Base-by-base conservation (phyloP, 2,888 invertebrate genomes). In the Quadroppia sp. region DNA sequence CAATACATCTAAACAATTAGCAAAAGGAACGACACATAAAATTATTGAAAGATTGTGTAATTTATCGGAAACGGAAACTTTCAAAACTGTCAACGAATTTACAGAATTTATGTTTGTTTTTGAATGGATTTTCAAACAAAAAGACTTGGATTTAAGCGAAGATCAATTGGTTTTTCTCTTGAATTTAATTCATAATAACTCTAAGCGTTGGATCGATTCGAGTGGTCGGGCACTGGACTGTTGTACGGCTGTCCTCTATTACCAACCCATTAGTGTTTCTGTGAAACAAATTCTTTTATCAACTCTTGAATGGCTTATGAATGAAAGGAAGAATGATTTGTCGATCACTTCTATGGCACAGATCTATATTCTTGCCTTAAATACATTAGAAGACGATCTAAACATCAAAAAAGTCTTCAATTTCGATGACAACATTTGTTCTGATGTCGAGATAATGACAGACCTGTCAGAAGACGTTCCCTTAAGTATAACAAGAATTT, bases 321-420 rank as follows among this genome's bases (percentile, higher is more conserved):
- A 61, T 36, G 71, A 74, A 70, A 23, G 61, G 23, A 74, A 76
- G 61, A 69, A 71, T n/a, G 69, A 74, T 42, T 11, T 76, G 23
- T 64, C 71, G 23, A 67, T 75, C 20, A 71, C 72, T n/a, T 74
- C 74, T 72, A 72, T 76, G 50, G 71, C 76, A 1, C 76, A 76
- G 56, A 76, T 76, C 32, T 76, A 76, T 67, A 64, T 71, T 13
- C 56, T 76, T n/a, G 76, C 76, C 23, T 61, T 76, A 32, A 61
- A 75, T 50, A 76, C 76, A 7, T 71, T 76, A n/a, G 45, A 70
- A 15, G 73, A 71, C 25, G 71, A 72, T 48, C n/a, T 45, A 9
- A 45, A 71, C 28, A 64, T 76, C n/a, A 71, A 67, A 20, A 59
- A 67, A 45, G 74, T 76, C 11, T 76, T 76, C 25, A 71, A 59